Conservation (phyloP, 2,113 vertebrate species). For the Condylura cristata region DNA sequence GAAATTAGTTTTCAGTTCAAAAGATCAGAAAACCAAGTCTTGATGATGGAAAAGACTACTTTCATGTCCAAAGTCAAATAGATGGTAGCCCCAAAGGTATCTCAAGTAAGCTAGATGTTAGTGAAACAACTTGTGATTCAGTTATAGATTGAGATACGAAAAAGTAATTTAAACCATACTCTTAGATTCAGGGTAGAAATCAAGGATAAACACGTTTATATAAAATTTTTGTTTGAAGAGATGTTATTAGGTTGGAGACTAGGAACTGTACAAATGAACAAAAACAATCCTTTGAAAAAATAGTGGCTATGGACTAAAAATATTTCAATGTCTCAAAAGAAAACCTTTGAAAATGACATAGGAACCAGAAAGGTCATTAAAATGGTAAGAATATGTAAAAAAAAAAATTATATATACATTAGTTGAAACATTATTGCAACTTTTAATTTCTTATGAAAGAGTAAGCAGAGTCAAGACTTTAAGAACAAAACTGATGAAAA, state of each 20-base stretch:
- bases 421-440: not conserved
- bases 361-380: not conserved
- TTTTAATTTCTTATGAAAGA: not conserved
- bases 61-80: not conserved
- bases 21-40: not conserved
- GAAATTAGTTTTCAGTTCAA: constrained; percentile 1
- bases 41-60: not conserved
- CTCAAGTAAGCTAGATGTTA: not conserved
- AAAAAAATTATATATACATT: not conserved
- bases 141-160: not conserved
- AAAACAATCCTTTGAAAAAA: not conserved
- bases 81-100: not conserved
- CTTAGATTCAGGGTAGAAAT: not conserved
- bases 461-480: not conserved
- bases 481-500: not conserved
- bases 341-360: not conserved
- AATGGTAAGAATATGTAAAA: not conserved
- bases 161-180: not conserved
- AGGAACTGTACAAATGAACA: not conserved
- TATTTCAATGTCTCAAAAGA: not conserved
- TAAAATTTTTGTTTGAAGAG: not conserved
- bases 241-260: not conserved
- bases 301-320: not conserved
- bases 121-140: not conserved
- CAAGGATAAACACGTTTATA: not conserved